Evolutionary conservation across 2,797 vertebrate genomes (phyloP).

Genomic region (Acrocephalus scirpaceus): DNA sequence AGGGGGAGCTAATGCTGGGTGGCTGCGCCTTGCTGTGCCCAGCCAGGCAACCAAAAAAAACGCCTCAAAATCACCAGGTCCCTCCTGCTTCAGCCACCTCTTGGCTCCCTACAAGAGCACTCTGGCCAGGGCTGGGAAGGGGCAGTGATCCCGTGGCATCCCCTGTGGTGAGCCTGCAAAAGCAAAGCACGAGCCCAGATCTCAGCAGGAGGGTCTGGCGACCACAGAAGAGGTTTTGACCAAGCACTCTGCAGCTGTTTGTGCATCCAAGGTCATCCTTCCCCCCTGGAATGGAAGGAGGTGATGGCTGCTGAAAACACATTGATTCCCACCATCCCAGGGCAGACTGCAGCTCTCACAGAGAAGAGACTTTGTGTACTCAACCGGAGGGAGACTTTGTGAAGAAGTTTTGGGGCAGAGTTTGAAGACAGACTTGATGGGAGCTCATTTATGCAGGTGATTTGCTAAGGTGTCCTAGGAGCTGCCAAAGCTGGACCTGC

Average conservation of each 20-base stretch:
- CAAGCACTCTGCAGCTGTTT: neutral
- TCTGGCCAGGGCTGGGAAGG: neutral
- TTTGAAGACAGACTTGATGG: neutral
- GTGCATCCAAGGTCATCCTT: neutral
- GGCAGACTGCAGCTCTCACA: neutral
- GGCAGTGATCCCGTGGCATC: neutral
- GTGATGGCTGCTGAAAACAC: neutral
- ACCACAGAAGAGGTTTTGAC: neutral
- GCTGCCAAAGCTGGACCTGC: neutral
- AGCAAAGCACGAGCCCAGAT: neutral
- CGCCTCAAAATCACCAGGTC: neutral
- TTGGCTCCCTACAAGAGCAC: rapidly evolving
- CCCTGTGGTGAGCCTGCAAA: neutral
- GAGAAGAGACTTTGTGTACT: neutral
- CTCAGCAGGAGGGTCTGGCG: neutral
- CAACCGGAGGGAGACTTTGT: neutral
- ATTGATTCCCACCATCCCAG: neutral
- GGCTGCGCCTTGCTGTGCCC: neutral
- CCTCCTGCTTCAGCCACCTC: neutral
- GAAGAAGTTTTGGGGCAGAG: neutral
- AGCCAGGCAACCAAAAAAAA: neutral
- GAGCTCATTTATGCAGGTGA: neutral
- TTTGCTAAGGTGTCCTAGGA: neutral
- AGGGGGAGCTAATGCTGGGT: neutral
- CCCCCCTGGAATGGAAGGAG: neutral